Evolutionary conservation across 2,113 vertebrate species (phyloP).

Genomic region (Galeopterus variegatus): DNA sequence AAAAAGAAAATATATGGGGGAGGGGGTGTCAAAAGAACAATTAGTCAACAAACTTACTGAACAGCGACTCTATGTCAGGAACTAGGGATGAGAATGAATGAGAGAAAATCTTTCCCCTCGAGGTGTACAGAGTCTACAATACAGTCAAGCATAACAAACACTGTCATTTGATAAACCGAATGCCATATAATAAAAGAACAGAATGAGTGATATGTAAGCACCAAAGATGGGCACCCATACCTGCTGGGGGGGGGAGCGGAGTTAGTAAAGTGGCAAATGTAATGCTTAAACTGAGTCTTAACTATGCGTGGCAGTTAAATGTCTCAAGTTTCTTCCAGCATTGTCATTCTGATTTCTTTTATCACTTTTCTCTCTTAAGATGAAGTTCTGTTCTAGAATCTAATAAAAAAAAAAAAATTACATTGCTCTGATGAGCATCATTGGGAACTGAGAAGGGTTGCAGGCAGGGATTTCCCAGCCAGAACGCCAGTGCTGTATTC

Average conservation of each 20-base stretch:
- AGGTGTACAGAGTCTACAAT: neutral
- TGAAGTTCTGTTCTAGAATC: neutral
- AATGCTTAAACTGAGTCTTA: neutral
- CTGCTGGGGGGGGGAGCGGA: neutral
- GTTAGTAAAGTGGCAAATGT: neutral
- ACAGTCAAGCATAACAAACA: neutral
- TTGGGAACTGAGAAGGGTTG: neutral
- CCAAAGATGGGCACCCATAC: neutral
- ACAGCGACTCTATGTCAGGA: neutral
- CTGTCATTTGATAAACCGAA: neutral
- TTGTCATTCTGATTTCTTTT: constrained; percentile 7
- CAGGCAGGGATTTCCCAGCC: neutral
- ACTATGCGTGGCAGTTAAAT: neutral
- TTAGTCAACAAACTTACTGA: neutral
- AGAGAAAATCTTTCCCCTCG: constrained; percentile 9
- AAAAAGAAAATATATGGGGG: constrained; percentile 24
- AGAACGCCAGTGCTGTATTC: neutral
- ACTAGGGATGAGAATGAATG: neutral
- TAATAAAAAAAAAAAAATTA: neutral
- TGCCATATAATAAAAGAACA: neutral
- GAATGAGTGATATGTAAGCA: neutral
- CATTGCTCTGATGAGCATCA: neutral
- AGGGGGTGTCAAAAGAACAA: neutral
- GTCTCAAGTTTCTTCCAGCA: neutral
- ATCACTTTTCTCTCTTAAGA: neutral